Evolutionary conservation across 2,888 invertebrate species (phyloP).

Genomic region (Sesamia inferens): DNA sequence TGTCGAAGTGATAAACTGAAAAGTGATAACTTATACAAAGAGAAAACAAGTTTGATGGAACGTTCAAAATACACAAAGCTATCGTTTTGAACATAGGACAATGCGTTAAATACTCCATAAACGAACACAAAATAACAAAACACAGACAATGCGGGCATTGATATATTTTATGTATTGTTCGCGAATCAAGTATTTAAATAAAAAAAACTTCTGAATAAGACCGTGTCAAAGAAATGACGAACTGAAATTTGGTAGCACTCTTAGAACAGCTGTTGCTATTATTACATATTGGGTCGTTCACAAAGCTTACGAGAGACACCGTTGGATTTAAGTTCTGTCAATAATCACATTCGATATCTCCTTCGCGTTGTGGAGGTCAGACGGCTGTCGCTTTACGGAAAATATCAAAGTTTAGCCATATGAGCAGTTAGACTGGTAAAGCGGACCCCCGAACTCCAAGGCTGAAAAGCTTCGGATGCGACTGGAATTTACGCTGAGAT

Average conservation of each 20-base stretch:
- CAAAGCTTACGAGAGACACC: background rate
- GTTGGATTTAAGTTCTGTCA: constrained; percentile 9
- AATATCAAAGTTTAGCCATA: too few relatives aligned
- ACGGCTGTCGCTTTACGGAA: too few relatives aligned
- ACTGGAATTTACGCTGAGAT: too few relatives aligned
- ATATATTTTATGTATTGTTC: constrained; percentile 25
- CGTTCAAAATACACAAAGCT: background rate
- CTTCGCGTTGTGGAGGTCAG: too few relatives aligned
- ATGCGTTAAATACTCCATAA: background rate
- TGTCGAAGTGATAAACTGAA: too few relatives aligned
- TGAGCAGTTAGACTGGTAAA: too few relatives aligned
- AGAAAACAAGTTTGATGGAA: background rate
- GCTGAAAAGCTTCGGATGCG: too few relatives aligned
- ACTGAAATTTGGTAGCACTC: constrained; percentile 12
- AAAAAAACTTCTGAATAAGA: constrained; percentile 26
- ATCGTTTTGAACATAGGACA: background rate
- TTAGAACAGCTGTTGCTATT: constrained; percentile 27
- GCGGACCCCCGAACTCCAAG: too few relatives aligned
- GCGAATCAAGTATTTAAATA: constrained; percentile 31
- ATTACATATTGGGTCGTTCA: constrained; percentile 5
- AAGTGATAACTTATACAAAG: too few relatives aligned
- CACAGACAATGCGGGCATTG: constrained; percentile 27
- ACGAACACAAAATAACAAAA: background rate
- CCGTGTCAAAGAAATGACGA: constrained; percentile 31
- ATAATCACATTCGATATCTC: background rate